These are phyloP conservation scores for Mesoligia furuncula DNA, from an alignment of 2,888 invertebrate species.

Conservation along the genomic window DNA sequence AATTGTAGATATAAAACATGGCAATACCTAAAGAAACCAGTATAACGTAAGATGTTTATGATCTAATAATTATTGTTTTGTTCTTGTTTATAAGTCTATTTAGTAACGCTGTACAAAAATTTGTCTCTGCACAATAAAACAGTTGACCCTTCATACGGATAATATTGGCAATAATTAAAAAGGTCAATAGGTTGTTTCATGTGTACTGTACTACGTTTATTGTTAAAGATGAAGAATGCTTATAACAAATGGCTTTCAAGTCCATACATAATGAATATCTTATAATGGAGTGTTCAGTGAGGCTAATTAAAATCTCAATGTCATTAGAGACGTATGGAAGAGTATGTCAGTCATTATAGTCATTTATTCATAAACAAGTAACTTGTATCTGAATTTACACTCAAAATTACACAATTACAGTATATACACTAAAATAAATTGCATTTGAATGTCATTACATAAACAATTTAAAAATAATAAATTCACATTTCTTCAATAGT, in stretches of 20 bases:
- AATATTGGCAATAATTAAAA: conserved; percentile 21
- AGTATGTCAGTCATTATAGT: background rate
- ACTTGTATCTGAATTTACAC: too few relatives aligned
- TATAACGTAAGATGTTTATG: conserved; percentile 10
- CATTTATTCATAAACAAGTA: too few relatives aligned
- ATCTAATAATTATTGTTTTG: conserved; percentile 16
- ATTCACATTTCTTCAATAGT: too few relatives aligned
- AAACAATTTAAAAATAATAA: too few relatives aligned
- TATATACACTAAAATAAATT: too few relatives aligned
- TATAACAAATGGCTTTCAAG: conserved; percentile 38
- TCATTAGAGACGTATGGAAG: conserved; percentile 25
- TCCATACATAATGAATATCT: conserved; percentile 37
- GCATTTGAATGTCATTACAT: too few relatives aligned
- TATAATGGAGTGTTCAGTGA: conserved; percentile 47
- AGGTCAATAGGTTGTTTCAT: conserved; percentile 20
- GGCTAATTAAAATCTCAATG: conserved; percentile 61
- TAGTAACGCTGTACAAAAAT: background rate
- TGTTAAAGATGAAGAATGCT: conserved; percentile 39
- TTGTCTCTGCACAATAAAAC: background rate
- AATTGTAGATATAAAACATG: conserved; percentile 26
- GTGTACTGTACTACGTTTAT: conserved; percentile 24
- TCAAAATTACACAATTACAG: too few relatives aligned
- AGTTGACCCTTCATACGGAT: background rate
- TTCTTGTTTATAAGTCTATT: conserved; percentile 6
- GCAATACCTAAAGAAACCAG: conserved; percentile 5